Conservation (phyloP, 2,797 vertebrate species). For the Amphiprion clarkii region DNA sequence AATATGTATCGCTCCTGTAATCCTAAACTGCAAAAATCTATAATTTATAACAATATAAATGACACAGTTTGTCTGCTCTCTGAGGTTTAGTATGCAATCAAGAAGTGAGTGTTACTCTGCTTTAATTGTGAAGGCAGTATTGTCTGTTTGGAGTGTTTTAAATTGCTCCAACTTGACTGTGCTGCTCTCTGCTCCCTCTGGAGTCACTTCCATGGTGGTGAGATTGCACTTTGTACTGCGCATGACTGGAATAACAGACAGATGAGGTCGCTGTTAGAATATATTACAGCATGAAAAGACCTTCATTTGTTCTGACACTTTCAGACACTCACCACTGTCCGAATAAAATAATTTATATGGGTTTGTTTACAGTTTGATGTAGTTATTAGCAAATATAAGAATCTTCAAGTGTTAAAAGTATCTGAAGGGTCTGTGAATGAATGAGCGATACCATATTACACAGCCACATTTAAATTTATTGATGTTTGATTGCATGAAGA, state of each 20-base stretch:
- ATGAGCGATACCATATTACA: no score
- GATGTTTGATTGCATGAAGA: no score
- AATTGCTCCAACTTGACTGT: constrained; percentile 12
- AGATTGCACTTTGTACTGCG: constrained; percentile 72
- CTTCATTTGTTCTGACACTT: background rate
- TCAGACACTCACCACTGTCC: background rate
- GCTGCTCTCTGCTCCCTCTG: constrained; percentile 15
- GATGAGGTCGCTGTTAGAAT: constrained; percentile 65
- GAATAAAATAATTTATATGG: background rate
- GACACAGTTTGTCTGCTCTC: no score
- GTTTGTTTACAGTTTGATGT: background rate
- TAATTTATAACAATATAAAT: no score
- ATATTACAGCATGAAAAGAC: background rate
- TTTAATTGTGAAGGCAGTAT: constrained; percentile 38
- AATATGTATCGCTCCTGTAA: no score
- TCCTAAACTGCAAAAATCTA: no score
- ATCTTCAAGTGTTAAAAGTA: background rate
- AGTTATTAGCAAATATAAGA: background rate
- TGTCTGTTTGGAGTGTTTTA: background rate
- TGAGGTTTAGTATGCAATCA: no score
- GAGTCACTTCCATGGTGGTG: constrained; percentile 62
- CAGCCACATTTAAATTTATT: no score
- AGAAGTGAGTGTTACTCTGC: background rate
- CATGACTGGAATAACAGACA: constrained; percentile 72
- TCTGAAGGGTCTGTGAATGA: no score